Evolutionary conservation across 1,140 invertebrate species (phyloP).

Genomic region (Patella vulgata): DNA sequence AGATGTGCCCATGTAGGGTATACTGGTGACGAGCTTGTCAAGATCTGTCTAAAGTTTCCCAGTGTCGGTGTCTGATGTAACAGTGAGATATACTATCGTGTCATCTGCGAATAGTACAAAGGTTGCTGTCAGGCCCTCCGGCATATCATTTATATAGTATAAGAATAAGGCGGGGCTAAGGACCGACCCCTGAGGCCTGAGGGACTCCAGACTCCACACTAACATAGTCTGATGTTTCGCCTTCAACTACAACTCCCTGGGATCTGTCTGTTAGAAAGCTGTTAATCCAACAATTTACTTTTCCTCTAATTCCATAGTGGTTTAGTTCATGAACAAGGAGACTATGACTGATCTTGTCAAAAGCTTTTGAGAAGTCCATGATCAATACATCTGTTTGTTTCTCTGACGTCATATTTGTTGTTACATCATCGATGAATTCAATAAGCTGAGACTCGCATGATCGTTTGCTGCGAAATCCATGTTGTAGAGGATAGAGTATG

Average conservation of each 20-base stretch:
- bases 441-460: constrained; percentile 31
- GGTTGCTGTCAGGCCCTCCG: constrained; percentile 1
- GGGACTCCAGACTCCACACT: constrained; percentile 16
- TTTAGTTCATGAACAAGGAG: constrained; percentile 20
- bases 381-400: constrained; percentile 19
- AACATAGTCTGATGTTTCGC: constrained; percentile 9
- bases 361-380: constrained; percentile 15
- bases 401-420: constrained; percentile 5
- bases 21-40: neutral
- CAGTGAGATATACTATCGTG: neutral
- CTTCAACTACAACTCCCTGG: constrained; percentile 24
- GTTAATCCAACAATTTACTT: constrained; percentile 20
- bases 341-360: constrained; percentile 26
- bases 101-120: constrained; percentile 4
- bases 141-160: constrained; percentile 15
- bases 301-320: constrained; percentile 18
- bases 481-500: constrained; percentile 4
- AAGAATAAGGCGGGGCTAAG: constrained; percentile 19
- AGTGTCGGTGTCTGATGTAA: neutral
- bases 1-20: neutral
- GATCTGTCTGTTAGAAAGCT: constrained; percentile 12
- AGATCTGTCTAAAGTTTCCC: constrained; percentile 3
- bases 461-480: constrained; percentile 16
- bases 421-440: constrained; percentile 25
- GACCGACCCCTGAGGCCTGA: constrained; percentile 17